These are phyloP conservation scores for Phalloptychus januarius DNA, from an alignment of 2,797 vertebrate species.

Conservation along the genomic window DNA sequence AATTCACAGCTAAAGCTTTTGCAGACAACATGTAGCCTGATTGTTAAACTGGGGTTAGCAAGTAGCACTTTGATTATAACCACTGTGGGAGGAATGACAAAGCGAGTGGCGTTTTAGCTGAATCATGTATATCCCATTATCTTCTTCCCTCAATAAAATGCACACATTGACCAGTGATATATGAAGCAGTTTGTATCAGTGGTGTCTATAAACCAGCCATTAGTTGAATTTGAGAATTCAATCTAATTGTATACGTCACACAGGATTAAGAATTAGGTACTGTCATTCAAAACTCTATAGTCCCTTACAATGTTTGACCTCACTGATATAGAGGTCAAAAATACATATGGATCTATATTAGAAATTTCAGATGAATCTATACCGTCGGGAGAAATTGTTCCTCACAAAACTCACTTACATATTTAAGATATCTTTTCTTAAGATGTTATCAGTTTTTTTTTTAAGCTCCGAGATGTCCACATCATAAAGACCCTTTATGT, in stretches of 20 bases:
- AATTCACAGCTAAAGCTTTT: conserved; percentile 21
- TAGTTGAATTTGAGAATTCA: neutral
- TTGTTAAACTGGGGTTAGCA: conserved; percentile 34
- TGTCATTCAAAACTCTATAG: neutral
- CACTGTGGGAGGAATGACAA: conserved; percentile 31
- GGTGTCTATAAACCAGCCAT: neutral
- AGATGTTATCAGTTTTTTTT: conserved; percentile 10
- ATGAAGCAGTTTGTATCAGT: neutral
- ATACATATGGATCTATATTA: neutral
- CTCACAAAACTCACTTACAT: neutral
- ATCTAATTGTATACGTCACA: neutral
- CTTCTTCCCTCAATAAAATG: neutral
- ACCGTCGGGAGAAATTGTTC: neutral
- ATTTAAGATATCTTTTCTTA: conserved; percentile 2
- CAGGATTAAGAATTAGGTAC: too few species aligned
- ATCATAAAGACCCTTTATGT: conserved; percentile 6
- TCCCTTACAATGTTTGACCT: neutral
- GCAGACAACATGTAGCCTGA: conserved; percentile 15
- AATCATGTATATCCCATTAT: conserved; percentile 26
- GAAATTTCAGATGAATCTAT: neutral
- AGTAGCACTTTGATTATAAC: conserved; percentile 46
- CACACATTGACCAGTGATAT: neutral
- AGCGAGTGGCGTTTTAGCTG: conserved; percentile 1
- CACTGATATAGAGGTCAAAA: neutral
- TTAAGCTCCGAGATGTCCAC: neutral